Evolutionary conservation across 2,888 invertebrate genomes (phyloP).

Genomic region (Aethes cnicana): DNA sequence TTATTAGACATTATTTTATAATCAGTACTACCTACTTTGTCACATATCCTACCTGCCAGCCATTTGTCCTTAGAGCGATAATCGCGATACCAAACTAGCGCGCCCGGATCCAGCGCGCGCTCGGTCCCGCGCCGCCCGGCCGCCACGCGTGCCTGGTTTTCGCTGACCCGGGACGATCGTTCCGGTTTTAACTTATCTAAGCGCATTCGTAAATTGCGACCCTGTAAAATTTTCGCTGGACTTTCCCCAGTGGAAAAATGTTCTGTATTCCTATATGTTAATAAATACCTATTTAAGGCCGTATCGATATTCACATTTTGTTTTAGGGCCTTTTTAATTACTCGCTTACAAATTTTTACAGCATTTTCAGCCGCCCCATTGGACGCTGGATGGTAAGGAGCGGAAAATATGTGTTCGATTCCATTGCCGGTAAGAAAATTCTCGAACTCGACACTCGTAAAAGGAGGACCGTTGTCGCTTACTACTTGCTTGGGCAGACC

Average conservation of each 20-base stretch:
- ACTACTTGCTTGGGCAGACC: not conserved
- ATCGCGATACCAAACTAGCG: too few relatives aligned
- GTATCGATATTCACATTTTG: not conserved
- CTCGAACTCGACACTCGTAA: not conserved
- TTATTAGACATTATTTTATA: too few relatives aligned
- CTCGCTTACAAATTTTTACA: not conserved
- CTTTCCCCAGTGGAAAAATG: not conserved
- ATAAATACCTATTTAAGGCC: not conserved
- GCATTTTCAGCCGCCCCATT: constrained; percentile 6
- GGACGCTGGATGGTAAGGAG: constrained; percentile 1
- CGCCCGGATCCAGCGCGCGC: too few relatives aligned
- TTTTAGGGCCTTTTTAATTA: not conserved
- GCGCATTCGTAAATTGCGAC: not conserved
- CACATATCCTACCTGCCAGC: too few relatives aligned
- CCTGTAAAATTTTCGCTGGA: not conserved
- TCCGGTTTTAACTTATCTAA: not conserved
- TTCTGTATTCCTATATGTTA: not conserved
- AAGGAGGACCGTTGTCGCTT: not conserved
- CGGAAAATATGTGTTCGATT: not conserved
- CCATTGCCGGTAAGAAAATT: not conserved
- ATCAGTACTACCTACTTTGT: too few relatives aligned
- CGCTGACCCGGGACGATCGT: not conserved
- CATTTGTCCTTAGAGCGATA: too few relatives aligned
- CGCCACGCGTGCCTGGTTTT: too few relatives aligned
- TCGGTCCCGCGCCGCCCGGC: too few relatives aligned